Evolutionary conservation across 2,113 vertebrate species (phyloP), one percentile per base, ranked within the genome.

Genomic region (Hippocampus abdominalis): DNA sequence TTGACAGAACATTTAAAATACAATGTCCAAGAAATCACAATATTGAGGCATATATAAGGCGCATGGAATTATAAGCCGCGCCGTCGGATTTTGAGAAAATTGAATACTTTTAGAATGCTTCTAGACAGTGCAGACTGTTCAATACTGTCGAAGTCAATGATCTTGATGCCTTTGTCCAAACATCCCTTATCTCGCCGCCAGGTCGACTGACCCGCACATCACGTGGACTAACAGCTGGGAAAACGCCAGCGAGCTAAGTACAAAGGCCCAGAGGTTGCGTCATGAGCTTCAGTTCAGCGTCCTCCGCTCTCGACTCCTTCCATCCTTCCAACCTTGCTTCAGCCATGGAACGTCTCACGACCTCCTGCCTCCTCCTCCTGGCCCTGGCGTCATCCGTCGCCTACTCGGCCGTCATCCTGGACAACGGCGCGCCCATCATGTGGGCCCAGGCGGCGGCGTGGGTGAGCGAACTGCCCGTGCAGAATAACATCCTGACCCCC

Each of bases 361-460:
- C 67, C 46, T 68, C 83, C 63, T 6, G 83, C 70, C 48, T 88
- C 32, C 9, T 54, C 27, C 1, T 84, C 32, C 54, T 32, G 64
- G 73, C 59, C 62, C 18, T 67, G 13, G 74, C 57, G 2, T 80
- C 74, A 57, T 79, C 86, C 59, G 60, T 84, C 10, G 27, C 74
- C 70, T 46, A 51, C 27, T 74, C 84, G 16, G 83, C 76, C 1
- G 69, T 86, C 2, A 36, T 91, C 36, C 25, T 81, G 0, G 89
- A 90, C 21, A 75, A 81, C 21, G 66, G 68, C 2, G 77, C 85
- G 49, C 95, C 94, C 0, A 83, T 92, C 1, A 46, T 90, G 20
- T 97, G 95, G 96, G 27, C 89, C 0, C 82, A 88, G 4, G 87
- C 85, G 0, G 79, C 84, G 21, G 72, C 56, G 54, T 80, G 77